Base-by-base conservation (phyloP, 2,888 invertebrate species). In the Idaea straminata region DNA sequence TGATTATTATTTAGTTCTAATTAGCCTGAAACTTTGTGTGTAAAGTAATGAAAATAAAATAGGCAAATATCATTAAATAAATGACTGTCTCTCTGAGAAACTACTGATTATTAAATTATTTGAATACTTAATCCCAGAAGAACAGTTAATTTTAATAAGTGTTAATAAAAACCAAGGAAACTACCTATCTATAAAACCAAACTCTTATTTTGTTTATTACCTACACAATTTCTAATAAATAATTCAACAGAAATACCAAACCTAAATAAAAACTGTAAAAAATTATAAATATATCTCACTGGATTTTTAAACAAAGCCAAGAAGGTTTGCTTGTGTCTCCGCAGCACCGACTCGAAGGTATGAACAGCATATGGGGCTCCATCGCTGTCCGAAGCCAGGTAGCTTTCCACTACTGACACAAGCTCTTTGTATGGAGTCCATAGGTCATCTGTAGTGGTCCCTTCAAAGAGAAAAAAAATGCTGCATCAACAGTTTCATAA, bases 361-460 rank as follows among this genome's bases (percentile, higher is more conserved):
- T 92, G 92, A 1, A 92, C 92, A 25, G 95, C 94, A 79, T 95
- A 95, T 5, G 94, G 94, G 36, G 93, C 93, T 57, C 93, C 93
- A 7, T 93, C 91, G 62, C 89, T 92, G 38, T 95, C 94, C 63
- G 94, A 93, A 6, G 94, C 93, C 47, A 97, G 90, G 76, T 95
- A 95, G 65, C 94, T 94, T 78, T 96, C 96, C 59, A 97, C 95
- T 62, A 95, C 93, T 36, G 92, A 93, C 69, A 95, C 95, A 58
- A 97, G 87, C 79, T 96, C 96, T 80, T 97, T 97, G 87, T 95
- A 97, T 0, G 97, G 96, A 62, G 96, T 96, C 97, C 97, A 97
- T 92, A 97, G 93, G 85, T 97, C 97, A 80, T 96, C 96, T 10
- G 94, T 93, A 59, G 91, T 89, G 15, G 85, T 83, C 3, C 87